Evolutionary conservation across 2,113 vertebrate genomes (phyloP).

Genomic region (Marcusenius ussheri): DNA sequence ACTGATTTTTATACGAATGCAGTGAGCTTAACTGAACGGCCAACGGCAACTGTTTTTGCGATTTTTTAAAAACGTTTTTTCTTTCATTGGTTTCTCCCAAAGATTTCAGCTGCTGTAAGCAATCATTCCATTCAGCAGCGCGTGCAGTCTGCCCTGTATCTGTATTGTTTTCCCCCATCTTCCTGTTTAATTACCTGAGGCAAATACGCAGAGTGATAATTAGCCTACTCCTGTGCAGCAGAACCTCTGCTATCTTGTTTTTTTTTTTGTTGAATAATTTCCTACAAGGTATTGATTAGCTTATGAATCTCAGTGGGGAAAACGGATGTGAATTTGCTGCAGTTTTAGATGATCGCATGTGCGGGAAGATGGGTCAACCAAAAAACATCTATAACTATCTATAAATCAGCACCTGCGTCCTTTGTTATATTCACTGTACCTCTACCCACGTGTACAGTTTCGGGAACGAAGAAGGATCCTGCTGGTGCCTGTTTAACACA

Average conservation of each 20-base stretch:
- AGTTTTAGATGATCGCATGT: constrained; percentile 43
- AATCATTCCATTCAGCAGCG: not conserved
- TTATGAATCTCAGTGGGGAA: constrained; percentile 50
- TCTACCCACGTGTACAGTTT: not conserved
- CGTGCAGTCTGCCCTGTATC: not conserved
- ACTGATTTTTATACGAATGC: constrained; percentile 64
- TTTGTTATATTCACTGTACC: not conserved
- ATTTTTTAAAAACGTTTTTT: not conserved
- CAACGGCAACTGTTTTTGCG: not conserved
- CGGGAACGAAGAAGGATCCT: not conserved
- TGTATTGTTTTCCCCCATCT: not conserved
- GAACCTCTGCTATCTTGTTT: constrained; percentile 30
- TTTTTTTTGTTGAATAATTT: constrained; percentile 21
- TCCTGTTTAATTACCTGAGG: constrained; percentile 28
- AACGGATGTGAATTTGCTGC: constrained; percentile 56
- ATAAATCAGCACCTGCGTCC: constrained; percentile 26
- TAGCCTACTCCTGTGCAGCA: not conserved
- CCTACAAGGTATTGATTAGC: constrained; percentile 36
- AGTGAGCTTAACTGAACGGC: constrained; percentile 29
- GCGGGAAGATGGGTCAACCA: constrained; percentile 58
- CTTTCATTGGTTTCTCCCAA: constrained; percentile 12
- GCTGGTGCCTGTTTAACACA: not conserved
- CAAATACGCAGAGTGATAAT: constrained; percentile 41
- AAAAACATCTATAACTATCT: constrained; percentile 74
- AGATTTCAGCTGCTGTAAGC: not conserved